Evolutionary conservation across 2,797 vertebrate species (phyloP).

Genomic region (Danionella dracula): DNA sequence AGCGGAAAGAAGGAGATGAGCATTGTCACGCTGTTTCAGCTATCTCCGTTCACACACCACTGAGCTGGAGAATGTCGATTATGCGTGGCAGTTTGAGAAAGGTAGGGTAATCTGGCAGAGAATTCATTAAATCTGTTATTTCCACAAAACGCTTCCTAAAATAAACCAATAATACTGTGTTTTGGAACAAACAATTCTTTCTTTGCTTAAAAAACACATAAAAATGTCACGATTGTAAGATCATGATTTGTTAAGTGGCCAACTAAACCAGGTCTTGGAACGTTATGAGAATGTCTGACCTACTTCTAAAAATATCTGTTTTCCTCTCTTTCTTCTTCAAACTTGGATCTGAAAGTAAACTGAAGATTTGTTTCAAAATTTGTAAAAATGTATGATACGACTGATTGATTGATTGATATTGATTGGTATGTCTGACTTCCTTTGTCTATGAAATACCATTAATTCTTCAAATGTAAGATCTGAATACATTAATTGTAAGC

Average conservation of each 20-base stretch:
- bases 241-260: neutral
- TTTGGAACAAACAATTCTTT: neutral
- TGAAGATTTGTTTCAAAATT: no score
- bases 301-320: neutral
- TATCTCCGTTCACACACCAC: neutral
- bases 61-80: neutral
- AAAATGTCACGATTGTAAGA: neutral
- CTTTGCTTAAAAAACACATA: neutral
- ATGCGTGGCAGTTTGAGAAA: slow-evolving; percentile 1
- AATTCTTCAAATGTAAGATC: no score
- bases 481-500: no score
- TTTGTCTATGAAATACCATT: no score
- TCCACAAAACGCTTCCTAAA: slow-evolving; percentile 13
- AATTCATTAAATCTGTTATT: slow-evolving; percentile 24
- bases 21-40: slow-evolving; percentile 13
- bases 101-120: neutral
- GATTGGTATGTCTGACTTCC: no score
- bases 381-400: no score
- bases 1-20: slow-evolving; percentile 23
- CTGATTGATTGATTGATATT: no score
- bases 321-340: neutral
- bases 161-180: slow-evolving; percentile 27
- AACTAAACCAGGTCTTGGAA: neutral
- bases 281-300: neutral
- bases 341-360: no score